These are phyloP conservation scores for Amphipoea lucens DNA, from an alignment of 2,888 invertebrate species.

Conservation along the genomic window DNA sequence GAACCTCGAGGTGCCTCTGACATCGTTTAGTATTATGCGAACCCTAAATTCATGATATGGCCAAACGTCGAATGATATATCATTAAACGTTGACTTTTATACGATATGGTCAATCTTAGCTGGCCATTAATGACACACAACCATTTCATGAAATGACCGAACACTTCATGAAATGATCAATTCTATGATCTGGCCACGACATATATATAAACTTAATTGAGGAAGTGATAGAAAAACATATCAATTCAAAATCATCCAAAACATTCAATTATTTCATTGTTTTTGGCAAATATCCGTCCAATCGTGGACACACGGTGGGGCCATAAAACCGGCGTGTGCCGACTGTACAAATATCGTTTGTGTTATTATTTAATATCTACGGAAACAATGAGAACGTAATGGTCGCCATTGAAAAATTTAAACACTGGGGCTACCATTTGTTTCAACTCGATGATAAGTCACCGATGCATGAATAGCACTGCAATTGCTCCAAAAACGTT, in stretches of 20 bases:
- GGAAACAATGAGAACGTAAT: slow-evolving; percentile 73
- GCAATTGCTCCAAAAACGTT: too few relatives aligned
- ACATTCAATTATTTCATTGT: slow-evolving; percentile 46
- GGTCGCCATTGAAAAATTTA: slow-evolving; percentile 78
- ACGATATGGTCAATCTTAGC: too few relatives aligned
- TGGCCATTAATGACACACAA: too few relatives aligned
- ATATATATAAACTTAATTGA: not conserved
- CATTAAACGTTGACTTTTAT: too few relatives aligned
- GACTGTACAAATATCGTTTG: slow-evolving; percentile 76
- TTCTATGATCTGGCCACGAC: too few relatives aligned
- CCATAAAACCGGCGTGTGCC: slow-evolving; percentile 83
- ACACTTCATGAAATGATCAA: too few relatives aligned
- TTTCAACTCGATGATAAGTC: slow-evolving; percentile 35
- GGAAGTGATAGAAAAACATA: slow-evolving; percentile 35
- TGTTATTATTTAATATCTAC: slow-evolving; percentile 78
- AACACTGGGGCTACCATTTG: slow-evolving; percentile 69
- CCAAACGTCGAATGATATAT: too few relatives aligned
- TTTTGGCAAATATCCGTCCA: slow-evolving; percentile 54
- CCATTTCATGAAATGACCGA: too few relatives aligned
- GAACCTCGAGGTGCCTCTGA: too few relatives aligned
- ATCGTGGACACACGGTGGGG: slow-evolving; percentile 50
- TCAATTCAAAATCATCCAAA: slow-evolving; percentile 58
- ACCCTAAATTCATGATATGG: too few relatives aligned
- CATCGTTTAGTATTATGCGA: too few relatives aligned
- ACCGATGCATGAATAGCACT: too few relatives aligned